These are phyloP conservation scores for Zaprionus camerounensis DNA, from an alignment of 1,140 invertebrate genomes.

Conservation along the genomic window DNA sequence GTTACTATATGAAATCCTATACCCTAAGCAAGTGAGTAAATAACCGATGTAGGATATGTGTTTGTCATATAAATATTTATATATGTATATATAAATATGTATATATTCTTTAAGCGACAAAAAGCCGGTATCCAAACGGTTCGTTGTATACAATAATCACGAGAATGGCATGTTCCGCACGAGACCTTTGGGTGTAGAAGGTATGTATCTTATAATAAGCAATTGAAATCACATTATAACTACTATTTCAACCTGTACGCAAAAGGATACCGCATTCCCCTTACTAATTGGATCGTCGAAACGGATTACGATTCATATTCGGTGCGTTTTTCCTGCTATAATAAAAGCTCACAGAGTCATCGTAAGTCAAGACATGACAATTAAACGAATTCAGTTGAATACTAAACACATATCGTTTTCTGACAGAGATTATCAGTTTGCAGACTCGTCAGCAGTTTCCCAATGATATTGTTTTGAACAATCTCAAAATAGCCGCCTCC, in stretches of 20 bases:
- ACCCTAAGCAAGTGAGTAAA: not conserved
- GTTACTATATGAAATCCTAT: not conserved
- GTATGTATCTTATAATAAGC: not conserved
- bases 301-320: slow-evolving; percentile 17
- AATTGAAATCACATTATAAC: not conserved
- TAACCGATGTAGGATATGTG: too few species aligned
- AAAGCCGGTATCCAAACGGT: not conserved
- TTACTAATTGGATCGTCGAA: not conserved
- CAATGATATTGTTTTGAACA: not conserved
- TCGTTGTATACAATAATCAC: not conserved
- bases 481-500: not conserved
- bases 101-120: not conserved
- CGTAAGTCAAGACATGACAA: not conserved
- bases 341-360: not conserved
- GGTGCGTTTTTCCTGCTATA: slow-evolving; percentile 13
- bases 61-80: not conserved
- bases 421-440: not conserved
- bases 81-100: not conserved
- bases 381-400: not conserved
- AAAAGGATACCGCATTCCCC: not conserved
- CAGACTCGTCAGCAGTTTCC: not conserved
- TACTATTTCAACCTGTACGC: not conserved
- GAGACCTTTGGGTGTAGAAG: not conserved
- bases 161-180: not conserved
- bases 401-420: not conserved